Evolutionary conservation across 2,113 vertebrate genomes (phyloP).

Genomic region (Coryphaenoides rupestris): DNA sequence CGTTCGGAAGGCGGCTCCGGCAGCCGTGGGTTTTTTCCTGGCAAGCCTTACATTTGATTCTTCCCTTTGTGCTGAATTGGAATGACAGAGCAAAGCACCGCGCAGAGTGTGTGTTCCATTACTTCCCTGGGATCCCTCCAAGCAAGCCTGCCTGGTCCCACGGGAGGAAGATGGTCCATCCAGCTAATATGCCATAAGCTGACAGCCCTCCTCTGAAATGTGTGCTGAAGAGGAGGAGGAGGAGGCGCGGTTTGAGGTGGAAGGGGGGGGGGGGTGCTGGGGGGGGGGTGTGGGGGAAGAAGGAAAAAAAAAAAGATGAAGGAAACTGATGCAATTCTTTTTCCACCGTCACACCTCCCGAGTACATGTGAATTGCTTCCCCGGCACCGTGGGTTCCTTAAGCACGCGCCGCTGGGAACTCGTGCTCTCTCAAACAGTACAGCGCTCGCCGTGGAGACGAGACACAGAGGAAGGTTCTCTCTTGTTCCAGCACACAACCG

Average conservation of each 20-base stretch:
- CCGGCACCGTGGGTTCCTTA: too few relatives aligned
- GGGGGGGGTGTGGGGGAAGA: constrained; percentile 33
- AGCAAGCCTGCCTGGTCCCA: constrained; percentile 62
- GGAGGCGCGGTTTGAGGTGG: constrained; percentile 46
- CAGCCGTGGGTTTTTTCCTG: too few relatives aligned
- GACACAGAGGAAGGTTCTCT: too few relatives aligned
- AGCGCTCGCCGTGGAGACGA: too few relatives aligned
- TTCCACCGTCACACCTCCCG: constrained; percentile 51
- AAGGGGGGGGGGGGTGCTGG: too few relatives aligned
- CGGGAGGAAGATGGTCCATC: constrained; percentile 60
- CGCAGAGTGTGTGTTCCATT: constrained; percentile 64
- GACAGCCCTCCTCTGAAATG: constrained; percentile 65
- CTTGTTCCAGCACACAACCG: too few relatives aligned
- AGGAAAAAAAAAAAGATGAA: constrained; percentile 47
- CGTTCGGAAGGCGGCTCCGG: too few relatives aligned
- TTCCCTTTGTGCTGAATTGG: constrained; percentile 63
- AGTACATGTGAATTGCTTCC: constrained; percentile 20
- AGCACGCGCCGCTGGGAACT: too few relatives aligned
- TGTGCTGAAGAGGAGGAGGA: constrained; percentile 65
- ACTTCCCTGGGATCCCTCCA: constrained; percentile 61
- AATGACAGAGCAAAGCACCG: constrained; percentile 71
- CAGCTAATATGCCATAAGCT: constrained; percentile 65
- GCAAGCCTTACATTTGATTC: constrained; percentile 30
- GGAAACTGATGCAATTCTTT: constrained; percentile 55
- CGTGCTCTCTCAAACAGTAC: too few relatives aligned